phyloP scores from a whole-genome alignment of 2,797 vertebrate species.

The Acipenser transmontanus region DNA sequence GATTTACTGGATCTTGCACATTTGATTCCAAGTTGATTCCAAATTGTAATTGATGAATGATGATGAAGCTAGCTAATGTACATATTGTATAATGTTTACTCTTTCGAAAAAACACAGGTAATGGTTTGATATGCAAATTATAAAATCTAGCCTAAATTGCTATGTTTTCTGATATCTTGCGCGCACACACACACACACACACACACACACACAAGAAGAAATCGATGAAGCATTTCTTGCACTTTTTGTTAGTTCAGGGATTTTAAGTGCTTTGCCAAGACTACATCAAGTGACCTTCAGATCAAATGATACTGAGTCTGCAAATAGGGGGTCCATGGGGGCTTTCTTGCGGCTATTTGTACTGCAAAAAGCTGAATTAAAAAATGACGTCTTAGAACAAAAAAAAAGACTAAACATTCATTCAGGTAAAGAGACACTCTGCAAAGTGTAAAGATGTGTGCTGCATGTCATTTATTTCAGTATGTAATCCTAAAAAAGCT shows the following conservation, averaged over 20 bases:
- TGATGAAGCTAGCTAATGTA: too few species aligned
- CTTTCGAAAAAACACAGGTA: too few species aligned
- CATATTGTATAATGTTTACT: too few species aligned
- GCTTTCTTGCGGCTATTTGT: constrained; percentile 45
- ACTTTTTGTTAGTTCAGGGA: constrained; percentile 28
- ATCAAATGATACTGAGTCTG: constrained; percentile 37
- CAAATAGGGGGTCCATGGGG: constrained; percentile 17
- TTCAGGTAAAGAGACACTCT: constrained; percentile 17
- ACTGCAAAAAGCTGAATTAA: constrained; percentile 35
- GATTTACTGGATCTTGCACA: too few species aligned
- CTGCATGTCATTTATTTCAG: too few species aligned
- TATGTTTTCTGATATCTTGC: too few species aligned
- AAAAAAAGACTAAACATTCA: constrained; percentile 22
- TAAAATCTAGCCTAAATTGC: too few species aligned
- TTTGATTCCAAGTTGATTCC: too few species aligned
- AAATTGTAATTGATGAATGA: too few species aligned
- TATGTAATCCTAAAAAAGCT: too few species aligned
- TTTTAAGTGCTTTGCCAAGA: constrained; percentile 30
- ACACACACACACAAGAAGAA: not conserved
- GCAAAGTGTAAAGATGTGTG: not conserved
- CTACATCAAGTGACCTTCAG: constrained; percentile 27
- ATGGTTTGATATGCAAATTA: too few species aligned
- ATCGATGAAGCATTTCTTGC: constrained; percentile 21
- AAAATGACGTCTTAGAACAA: constrained; percentile 24
- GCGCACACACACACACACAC: too few species aligned